phyloP scores from a whole-genome alignment of 2,113 vertebrate species.

The Odontophorus gujanensis region DNA sequence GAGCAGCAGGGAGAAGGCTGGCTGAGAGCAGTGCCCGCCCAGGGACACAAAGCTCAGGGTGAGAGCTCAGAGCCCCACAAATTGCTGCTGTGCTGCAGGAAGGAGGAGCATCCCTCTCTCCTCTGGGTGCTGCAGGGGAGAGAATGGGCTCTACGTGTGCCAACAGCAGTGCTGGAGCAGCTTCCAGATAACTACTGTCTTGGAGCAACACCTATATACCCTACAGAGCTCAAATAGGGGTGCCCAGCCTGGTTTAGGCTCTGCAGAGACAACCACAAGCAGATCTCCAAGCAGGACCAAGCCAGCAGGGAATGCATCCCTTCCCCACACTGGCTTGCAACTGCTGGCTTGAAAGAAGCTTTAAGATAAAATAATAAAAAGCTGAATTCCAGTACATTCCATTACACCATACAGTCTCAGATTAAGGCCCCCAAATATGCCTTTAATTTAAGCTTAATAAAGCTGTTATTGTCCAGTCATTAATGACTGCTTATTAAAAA shows the following conservation, averaged over 20 bases:
- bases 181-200: background rate
- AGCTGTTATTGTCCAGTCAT: conserved; percentile 63
- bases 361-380: background rate
- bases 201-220: too few relatives aligned
- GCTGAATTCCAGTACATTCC: conserved; percentile 49
- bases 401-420: background rate
- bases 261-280: accelerated
- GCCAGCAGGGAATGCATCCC: background rate
- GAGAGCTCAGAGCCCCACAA: accelerated
- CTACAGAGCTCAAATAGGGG: background rate
- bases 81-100: accelerated
- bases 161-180: background rate
- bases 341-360: background rate
- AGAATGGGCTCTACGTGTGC: accelerated
- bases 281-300: background rate
- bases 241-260: background rate
- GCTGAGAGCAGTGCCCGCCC: background rate
- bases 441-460: conserved; percentile 72
- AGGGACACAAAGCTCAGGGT: accelerated
- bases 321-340: background rate
- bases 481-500: conserved; percentile 71
- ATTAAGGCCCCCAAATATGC: conserved; percentile 47
- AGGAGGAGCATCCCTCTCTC: background rate
- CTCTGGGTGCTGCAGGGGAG: background rate
- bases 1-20: accelerated